Evolutionary conservation across 2,888 invertebrate species (phyloP), one percentile per base, ranked within the genome.

Genomic region (Cheilosia scutellata): DNA sequence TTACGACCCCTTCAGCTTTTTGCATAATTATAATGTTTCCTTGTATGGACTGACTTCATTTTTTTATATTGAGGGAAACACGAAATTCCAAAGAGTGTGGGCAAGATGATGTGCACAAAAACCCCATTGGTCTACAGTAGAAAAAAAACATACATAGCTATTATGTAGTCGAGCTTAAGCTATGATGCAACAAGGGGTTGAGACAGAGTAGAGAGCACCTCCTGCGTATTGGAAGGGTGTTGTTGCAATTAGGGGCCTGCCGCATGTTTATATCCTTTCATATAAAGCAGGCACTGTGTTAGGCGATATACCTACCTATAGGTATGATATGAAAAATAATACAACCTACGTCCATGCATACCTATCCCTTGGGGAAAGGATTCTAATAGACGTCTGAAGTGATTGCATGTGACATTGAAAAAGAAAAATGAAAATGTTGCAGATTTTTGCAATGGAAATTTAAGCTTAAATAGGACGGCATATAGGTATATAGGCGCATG

Each of bases 391-490:
- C 78, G 74, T 78, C 75, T 75, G 58, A 47, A 75, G 65, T 65
- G 75, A 84, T 70, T 75, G 70, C 84, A 79, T 68, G 70, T 75
- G 84, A 79, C 84, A 79, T 75, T 79, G 75, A 42, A 75, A 58
- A 53, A 51, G 29, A 31, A 42, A 42, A 25, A 27, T n/a, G n/a
- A 6, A 13, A 31, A 55, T 55, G 31, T 55, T 55, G 27, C 53
- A 27, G 1, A 27, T 6, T 31, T 55, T 31, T 27, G 11, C 13
- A 11, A 29, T 13, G 25, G 11, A 27, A 31, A 6, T 31, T 27
- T 4, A 31, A 55, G 16, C 47, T 47, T 16, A 16, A 47, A 16
- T 47, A 47, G 47, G 20, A 37, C 37, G 47, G n/a, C 13, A 7
- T 6, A 47, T 2, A 44, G 25, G 11, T 51, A 31, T 55, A 37